Evolutionary conservation across 2,888 invertebrate genomes (phyloP).

Genomic region (Ernsta delagoae): DNA sequence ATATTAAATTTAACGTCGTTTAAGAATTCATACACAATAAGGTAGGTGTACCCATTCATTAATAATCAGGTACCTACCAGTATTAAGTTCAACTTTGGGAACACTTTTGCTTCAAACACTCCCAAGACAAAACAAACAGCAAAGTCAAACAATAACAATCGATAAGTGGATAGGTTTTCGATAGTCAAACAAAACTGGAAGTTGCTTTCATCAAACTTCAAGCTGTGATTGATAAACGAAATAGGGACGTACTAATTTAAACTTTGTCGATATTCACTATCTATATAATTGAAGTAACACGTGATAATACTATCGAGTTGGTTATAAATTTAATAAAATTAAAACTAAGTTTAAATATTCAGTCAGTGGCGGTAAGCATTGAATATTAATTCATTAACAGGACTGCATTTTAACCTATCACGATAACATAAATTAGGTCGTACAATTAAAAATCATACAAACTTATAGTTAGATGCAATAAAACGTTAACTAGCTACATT

Average conservation of each 20-base stretch:
- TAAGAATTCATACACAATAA: slow-evolving; percentile 46
- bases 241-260: background rate
- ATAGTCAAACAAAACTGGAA: slow-evolving; percentile 38
- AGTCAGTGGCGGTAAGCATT: too few relatives aligned
- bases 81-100: too few relatives aligned
- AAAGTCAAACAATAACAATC: background rate
- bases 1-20: too few relatives aligned
- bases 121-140: slow-evolving; percentile 7
- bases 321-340: background rate
- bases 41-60: too few relatives aligned
- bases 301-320: background rate
- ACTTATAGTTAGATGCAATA: too few relatives aligned
- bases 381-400: too few relatives aligned
- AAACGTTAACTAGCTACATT: slow-evolving; percentile 30
- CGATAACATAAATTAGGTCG: slow-evolving; percentile 43
- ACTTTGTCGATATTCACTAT: background rate
- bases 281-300: background rate
- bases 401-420: too few relatives aligned
- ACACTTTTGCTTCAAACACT: background rate
- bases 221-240: slow-evolving; percentile 4
- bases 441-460: slow-evolving; percentile 26
- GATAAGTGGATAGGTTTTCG: slow-evolving; percentile 34
- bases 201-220: slow-evolving; percentile 11
- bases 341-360: background rate
- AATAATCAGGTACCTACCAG: too few relatives aligned